phyloP scores from a whole-genome alignment of 2,113 vertebrate genomes.

The Psephotus haematonotus region DNA sequence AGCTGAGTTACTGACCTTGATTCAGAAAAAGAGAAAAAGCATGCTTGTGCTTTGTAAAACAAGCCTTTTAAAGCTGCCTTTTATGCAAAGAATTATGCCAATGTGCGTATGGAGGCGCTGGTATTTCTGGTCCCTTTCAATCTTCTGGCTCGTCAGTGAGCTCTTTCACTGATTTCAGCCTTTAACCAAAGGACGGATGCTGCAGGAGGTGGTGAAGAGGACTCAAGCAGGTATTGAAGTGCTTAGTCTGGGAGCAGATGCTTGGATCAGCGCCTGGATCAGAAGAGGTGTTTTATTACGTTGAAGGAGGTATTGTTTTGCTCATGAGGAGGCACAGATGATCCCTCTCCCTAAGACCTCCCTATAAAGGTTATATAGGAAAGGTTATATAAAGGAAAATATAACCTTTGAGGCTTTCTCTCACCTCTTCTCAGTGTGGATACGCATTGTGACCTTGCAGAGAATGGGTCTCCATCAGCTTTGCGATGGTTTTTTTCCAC shows the following conservation, averaged over 20 bases:
- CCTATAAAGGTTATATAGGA: too few relatives aligned
- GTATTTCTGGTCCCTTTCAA: constrained; percentile 15
- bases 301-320: constrained; percentile 7
- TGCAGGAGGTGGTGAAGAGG: constrained; percentile 19
- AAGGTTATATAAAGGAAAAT: not conserved
- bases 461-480: not conserved
- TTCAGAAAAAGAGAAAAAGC: not conserved
- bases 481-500: not conserved
- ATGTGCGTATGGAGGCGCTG: not conserved
- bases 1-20: constrained; percentile 51
- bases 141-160: not conserved
- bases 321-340: not conserved
- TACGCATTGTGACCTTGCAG: not conserved
- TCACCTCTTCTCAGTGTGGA: not conserved
- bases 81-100: constrained; percentile 29
- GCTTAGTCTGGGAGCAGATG: not conserved
- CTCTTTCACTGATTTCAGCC: constrained; percentile 10
- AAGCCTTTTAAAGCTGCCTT: constrained; percentile 36
- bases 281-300: not conserved
- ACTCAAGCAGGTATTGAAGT: constrained; percentile 29
- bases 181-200: not conserved
- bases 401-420: not conserved
- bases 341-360: not conserved
- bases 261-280: constrained; percentile 20
- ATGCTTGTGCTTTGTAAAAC: constrained; percentile 6